Conservation (phyloP, 2,888 invertebrate species). For the Hydroisotoma schaefferi region DNA sequence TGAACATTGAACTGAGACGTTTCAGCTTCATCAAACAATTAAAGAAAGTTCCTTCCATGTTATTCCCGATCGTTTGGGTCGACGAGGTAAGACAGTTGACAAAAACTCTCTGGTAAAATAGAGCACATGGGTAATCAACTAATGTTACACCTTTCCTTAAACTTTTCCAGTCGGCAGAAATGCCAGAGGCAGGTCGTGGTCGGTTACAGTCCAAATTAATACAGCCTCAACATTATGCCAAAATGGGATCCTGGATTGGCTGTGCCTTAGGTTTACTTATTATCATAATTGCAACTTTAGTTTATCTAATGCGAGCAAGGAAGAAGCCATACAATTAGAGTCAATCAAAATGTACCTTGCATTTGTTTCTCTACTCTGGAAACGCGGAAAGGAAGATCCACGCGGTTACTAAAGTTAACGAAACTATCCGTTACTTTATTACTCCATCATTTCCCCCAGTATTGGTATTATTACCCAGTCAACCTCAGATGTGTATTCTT, state of each 20-base stretch:
- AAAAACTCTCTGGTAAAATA: not conserved
- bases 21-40: constrained; percentile 29
- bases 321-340: too few species aligned
- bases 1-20: constrained; percentile 34
- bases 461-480: too few species aligned
- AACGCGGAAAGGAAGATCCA: too few species aligned
- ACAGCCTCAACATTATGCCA: constrained; percentile 21
- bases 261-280: constrained; percentile 23
- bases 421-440: too few species aligned
- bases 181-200: constrained; percentile 26
- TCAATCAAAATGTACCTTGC: too few species aligned
- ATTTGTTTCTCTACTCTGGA: too few species aligned
- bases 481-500: too few species aligned
- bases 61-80: constrained; percentile 36
- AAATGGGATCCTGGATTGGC: constrained; percentile 25
- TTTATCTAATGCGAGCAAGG: constrained; percentile 31
- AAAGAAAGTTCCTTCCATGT: constrained; percentile 27
- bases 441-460: too few species aligned
- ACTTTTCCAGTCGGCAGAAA: constrained; percentile 22
- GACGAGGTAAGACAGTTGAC: constrained; percentile 23
- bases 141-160: not conserved
- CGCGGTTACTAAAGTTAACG: too few species aligned
- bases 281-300: constrained; percentile 23
- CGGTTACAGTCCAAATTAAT: constrained; percentile 24
- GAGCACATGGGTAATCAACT: constrained; percentile 1